These are phyloP conservation scores for Philopedon plagiatum DNA, from an alignment of 2,888 invertebrate species.

Conservation along the genomic window DNA sequence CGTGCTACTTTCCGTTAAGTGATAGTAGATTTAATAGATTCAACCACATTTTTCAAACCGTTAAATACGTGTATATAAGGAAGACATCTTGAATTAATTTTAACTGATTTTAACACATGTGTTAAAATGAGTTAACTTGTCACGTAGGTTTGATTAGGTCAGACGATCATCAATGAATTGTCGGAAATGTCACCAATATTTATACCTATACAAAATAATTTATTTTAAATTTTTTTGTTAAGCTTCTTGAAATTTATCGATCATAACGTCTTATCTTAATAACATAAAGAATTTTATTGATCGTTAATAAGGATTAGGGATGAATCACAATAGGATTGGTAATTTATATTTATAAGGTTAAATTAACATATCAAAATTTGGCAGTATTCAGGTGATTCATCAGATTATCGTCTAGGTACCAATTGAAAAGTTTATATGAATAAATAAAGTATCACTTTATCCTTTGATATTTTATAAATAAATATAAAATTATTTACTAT, in stretches of 20 bases:
- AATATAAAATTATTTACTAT: too few relatives aligned
- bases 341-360: conserved; percentile 33
- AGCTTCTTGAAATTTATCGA: conserved; percentile 2
- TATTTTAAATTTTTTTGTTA: conserved; percentile 7
- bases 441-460: background rate
- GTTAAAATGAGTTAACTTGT: too few relatives aligned
- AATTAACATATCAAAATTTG: conserved; percentile 42
- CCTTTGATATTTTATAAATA: background rate
- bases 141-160: conserved; percentile 8
- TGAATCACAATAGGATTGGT: conserved; percentile 47
- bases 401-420: conserved; percentile 15
- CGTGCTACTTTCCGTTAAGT: too few relatives aligned
- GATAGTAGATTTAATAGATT: too few relatives aligned
- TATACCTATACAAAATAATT: conserved; percentile 27
- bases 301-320: conserved; percentile 46
- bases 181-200: conserved; percentile 18
- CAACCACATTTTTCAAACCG: background rate
- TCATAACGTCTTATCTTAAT: conserved; percentile 2
- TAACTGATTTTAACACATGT: too few relatives aligned
- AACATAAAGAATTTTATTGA: conserved; percentile 40
- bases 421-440: background rate
- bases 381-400: conserved; percentile 28
- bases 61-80: background rate
- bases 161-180: background rate
- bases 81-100: conserved; percentile 8